Evolutionary conservation across 2,113 vertebrate species (phyloP).

Genomic region (Corythornis cristatus): DNA sequence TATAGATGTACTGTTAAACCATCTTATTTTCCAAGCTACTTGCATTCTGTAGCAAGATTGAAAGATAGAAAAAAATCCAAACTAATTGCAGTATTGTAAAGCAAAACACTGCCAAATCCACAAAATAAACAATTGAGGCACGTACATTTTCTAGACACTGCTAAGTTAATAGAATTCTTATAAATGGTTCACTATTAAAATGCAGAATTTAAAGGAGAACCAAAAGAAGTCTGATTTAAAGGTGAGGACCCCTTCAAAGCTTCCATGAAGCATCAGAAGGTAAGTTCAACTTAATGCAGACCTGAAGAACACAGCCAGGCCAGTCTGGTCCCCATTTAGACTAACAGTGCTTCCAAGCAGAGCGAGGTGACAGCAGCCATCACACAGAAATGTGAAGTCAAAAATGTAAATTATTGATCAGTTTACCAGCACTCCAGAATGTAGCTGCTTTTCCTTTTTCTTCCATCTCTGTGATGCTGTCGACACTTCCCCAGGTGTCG

Average conservation of each 20-base stretch:
- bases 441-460: slow-evolving; percentile 28
- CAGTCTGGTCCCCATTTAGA: slow-evolving; percentile 11
- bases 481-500: slow-evolving; percentile 50
- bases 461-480: slow-evolving; percentile 30
- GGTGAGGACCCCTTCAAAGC: not conserved
- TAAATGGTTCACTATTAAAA: not conserved
- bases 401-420: slow-evolving; percentile 60
- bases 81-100: not conserved
- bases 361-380: not conserved
- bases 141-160: rapidly evolving
- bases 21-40: not conserved
- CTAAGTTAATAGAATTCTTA: not conserved
- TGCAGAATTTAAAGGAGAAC: not conserved
- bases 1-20: not conserved
- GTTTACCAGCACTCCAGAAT: slow-evolving; percentile 56
- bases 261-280: not conserved
- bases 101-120: not conserved
- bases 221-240: not conserved
- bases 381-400: slow-evolving; percentile 18
- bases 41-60: not conserved
- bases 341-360: slow-evolving; percentile 13
- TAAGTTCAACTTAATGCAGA: not conserved
- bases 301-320: not conserved
- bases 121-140: not conserved
- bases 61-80: not conserved